A percentile compares a stretch with the other conserved stretches of the same genome.
Evolutionary conservation across 1,140 invertebrate genomes (phyloP).

Genomic region (Drosophila bipectinata): DNA sequence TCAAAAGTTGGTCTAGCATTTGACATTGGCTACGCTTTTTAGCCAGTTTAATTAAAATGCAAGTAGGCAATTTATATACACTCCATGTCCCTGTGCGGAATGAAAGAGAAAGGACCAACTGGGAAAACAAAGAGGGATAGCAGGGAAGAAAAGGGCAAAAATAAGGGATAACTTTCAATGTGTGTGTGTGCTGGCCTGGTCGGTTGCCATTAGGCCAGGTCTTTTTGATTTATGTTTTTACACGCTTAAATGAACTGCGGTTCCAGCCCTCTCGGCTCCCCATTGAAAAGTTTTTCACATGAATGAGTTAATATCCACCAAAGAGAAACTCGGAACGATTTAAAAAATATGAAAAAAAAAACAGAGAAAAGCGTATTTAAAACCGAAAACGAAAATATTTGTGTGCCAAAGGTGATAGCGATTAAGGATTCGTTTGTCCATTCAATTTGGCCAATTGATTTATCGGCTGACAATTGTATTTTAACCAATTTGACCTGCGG

Average conservation of each 20-base stretch:
- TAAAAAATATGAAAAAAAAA: constrained; percentile 12
- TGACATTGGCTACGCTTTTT: constrained; percentile 76
- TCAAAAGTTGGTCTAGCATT: constrained; percentile 57
- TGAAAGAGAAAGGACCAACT: constrained; percentile 3
- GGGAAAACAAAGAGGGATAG: constrained; percentile 14
- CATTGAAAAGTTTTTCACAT: constrained; percentile 74
- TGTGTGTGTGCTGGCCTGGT: constrained; percentile 19
- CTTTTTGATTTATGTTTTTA: constrained; percentile 82
- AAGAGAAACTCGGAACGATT: constrained; percentile 3
- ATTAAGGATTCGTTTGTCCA: constrained; percentile 25
- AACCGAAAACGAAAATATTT: constrained; percentile 61
- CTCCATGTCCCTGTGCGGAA: constrained; percentile 56
- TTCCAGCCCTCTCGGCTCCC: constrained; percentile 34
- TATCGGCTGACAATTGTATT: constrained; percentile 8
- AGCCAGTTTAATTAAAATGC: constrained; percentile 81
- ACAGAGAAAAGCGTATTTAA: constrained; percentile 58
- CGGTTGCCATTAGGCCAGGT: constrained; percentile 62
- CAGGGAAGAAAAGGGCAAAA: constrained; percentile 5
- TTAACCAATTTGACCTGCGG: constrained; percentile 11
- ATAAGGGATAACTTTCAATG: constrained; percentile 17
- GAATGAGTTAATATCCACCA: constrained; percentile 62
- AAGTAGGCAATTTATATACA: constrained; percentile 83
- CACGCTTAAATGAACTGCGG: constrained; percentile 78
- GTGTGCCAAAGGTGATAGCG: constrained; percentile 23
- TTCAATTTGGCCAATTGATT: constrained; percentile 32